A percentile compares a stretch with the other conserved stretches of the same genome.
These are phyloP conservation scores for Mimachlamys varia DNA, from an alignment of 2,888 invertebrate species.

Conservation along the genomic window DNA sequence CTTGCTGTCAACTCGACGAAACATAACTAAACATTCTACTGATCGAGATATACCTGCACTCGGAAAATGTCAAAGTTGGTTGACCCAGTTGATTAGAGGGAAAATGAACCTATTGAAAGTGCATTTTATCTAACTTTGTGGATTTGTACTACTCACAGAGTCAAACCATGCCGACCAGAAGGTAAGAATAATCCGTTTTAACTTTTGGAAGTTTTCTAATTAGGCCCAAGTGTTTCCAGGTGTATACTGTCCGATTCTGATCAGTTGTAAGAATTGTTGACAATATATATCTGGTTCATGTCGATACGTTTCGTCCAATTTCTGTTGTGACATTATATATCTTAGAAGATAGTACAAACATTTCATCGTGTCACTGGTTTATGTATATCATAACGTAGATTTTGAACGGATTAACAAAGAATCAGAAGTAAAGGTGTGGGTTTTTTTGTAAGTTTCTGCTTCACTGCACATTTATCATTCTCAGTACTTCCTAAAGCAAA, in stretches of 20 bases:
- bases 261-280: not conserved
- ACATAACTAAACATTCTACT: not conserved
- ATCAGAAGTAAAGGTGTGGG: not conserved
- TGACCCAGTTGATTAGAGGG: conserved; percentile 18
- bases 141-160: not conserved
- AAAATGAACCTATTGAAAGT: conserved; percentile 21
- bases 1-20: not conserved
- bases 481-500: conserved; percentile 9
- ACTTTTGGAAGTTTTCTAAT: not conserved
- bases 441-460: not conserved
- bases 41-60: not conserved
- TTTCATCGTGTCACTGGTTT: not conserved
- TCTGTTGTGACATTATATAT: not conserved
- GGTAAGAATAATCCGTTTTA: not conserved
- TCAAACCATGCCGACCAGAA: not conserved
- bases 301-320: not conserved
- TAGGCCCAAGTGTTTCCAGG: not conserved
- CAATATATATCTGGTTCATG: not conserved
- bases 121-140: not conserved
- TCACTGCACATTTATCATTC: not conserved
- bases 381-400: not conserved
- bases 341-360: not conserved
- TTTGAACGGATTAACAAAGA: not conserved
- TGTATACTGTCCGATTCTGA: not conserved
- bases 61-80: conserved; percentile 29